These are phyloP conservation scores for Xestia c-nigrum DNA, from an alignment of 2,888 invertebrate genomes.

Conservation along the genomic window DNA sequence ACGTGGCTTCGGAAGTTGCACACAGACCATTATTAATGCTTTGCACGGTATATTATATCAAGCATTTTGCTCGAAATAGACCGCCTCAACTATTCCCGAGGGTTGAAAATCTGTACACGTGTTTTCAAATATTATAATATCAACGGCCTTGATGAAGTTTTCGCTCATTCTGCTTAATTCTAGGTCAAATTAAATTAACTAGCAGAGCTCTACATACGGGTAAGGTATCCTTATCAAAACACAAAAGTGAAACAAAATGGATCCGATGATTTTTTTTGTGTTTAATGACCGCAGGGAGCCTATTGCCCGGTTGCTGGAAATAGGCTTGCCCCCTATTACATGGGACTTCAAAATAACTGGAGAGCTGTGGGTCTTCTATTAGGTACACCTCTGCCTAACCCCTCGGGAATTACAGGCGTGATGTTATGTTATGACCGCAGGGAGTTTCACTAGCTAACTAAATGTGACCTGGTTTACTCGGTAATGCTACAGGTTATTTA, in stretches of 20 bases:
- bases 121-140: conserved; percentile 10
- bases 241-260: neutral
- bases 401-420: too few species aligned
- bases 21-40: neutral
- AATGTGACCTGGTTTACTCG: too few species aligned
- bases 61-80: conserved; percentile 32
- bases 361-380: too few species aligned
- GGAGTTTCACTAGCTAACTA: too few species aligned
- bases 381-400: too few species aligned
- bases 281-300: neutral
- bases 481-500: too few species aligned
- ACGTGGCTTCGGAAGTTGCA: conserved; percentile 27
- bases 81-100: neutral
- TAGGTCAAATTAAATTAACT: neutral
- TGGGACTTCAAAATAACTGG: too few species aligned
- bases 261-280: neutral
- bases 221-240: neutral
- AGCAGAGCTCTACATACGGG: neutral
- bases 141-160: conserved; percentile 29
- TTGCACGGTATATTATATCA: neutral
- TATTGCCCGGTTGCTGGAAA: too few species aligned
- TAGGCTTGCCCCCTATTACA: too few species aligned
- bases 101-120: conserved; percentile 27
- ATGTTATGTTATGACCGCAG: too few species aligned
- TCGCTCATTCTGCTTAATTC: neutral